These are phyloP conservation scores for Siniperca undulata DNA, from an alignment of 2,797 vertebrate species.

Conservation along the genomic window DNA sequence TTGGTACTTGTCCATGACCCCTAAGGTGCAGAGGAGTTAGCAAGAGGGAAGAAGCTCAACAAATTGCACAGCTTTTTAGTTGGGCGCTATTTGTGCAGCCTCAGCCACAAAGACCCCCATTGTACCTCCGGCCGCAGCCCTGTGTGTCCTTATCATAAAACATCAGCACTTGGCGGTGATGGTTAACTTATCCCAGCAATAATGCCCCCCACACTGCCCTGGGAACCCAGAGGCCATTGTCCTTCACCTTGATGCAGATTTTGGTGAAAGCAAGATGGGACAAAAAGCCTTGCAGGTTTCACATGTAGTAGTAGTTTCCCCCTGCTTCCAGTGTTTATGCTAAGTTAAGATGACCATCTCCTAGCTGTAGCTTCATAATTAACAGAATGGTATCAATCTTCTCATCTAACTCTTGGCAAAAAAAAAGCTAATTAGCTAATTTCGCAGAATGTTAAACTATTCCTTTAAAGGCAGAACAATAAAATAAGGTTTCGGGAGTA, in stretches of 20 bases:
- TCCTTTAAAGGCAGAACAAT: too few species aligned
- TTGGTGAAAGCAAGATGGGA: conserved; percentile 71
- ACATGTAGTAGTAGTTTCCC: conserved; percentile 61
- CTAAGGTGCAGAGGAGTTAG: conserved; percentile 50
- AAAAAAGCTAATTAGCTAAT: too few species aligned
- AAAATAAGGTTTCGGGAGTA: too few species aligned
- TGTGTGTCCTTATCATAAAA: conserved; percentile 76
- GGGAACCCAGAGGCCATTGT: conserved; percentile 80
- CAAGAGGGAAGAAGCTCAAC: conserved; percentile 35
- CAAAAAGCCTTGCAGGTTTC: conserved; percentile 74
- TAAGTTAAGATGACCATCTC: neutral
- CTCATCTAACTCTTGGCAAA: too few species aligned
- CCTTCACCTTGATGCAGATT: conserved; percentile 66
- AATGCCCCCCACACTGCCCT: conserved; percentile 72
- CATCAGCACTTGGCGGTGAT: conserved; percentile 75
- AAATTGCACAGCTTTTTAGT: conserved; percentile 62
- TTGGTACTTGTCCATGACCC: conserved; percentile 38
- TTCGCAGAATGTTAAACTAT: too few species aligned
- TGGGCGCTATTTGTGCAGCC: conserved; percentile 46
- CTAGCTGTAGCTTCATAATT: neutral
- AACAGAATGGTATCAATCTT: too few species aligned
- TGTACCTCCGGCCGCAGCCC: conserved; percentile 66
- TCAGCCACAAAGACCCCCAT: conserved; percentile 76
- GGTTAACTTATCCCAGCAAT: conserved; percentile 74
- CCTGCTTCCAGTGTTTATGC: neutral